These are phyloP conservation scores for Narcine bancroftii DNA, from an alignment of 2,113 vertebrate genomes.

Conservation along the genomic window DNA sequence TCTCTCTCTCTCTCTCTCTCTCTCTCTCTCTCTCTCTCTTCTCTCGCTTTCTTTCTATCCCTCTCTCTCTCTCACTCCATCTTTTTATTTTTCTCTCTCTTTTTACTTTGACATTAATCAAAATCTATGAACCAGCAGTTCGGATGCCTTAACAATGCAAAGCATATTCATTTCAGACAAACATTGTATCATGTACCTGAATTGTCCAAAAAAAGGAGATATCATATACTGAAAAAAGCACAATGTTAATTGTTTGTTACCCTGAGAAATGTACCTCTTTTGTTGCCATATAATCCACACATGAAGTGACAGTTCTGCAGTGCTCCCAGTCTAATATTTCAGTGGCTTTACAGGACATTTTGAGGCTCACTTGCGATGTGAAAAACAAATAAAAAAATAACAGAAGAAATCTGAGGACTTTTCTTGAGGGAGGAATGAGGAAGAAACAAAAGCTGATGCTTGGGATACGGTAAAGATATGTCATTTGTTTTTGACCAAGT, in stretches of 20 bases:
- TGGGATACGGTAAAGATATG: conserved; percentile 29
- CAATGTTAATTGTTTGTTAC: conserved; percentile 86
- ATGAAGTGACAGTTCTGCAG: conserved; percentile 63
- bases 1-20: conserved; percentile 60
- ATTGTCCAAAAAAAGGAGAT: conserved; percentile 55
- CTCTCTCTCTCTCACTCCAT: conserved; percentile 64
- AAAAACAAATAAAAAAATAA: background rate
- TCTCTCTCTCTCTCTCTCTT: conserved; percentile 76
- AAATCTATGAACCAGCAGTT: conserved; percentile 87
- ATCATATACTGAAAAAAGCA: conserved; percentile 88
- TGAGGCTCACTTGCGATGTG: conserved; percentile 61
- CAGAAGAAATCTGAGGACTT: conserved; percentile 11
- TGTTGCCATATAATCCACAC: conserved; percentile 30
- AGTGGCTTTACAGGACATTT: conserved; percentile 57
- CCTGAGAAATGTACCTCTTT: conserved; percentile 75
- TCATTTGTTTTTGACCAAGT: conserved; percentile 19
- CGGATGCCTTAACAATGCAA: conserved; percentile 99
- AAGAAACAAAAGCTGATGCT: conserved; percentile 27
- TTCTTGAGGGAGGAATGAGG: conserved; percentile 21
- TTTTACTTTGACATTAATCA: conserved; percentile 80
- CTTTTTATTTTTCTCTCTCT: conserved; percentile 67
- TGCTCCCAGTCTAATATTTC: conserved; percentile 66
- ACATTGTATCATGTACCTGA: conserved; percentile 87
- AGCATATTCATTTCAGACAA: conserved; percentile 91
- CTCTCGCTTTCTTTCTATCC: conserved; percentile 66